Base-by-base conservation (phyloP, 2,888 invertebrate species). In the Gandaritis pyraliata region DNA sequence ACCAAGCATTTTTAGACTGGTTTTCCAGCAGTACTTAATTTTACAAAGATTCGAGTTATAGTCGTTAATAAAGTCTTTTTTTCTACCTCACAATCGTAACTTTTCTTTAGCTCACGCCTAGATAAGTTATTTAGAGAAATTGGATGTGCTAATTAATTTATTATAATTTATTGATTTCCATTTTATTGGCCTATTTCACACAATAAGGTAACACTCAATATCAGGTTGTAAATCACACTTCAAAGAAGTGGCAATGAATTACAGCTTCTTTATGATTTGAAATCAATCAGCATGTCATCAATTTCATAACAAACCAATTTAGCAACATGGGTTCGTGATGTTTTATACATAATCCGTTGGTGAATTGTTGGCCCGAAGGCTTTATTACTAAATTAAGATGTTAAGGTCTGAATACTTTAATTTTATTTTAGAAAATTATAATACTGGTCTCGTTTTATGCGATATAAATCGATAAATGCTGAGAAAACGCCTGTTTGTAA, bases 301-400 rank as follows among this genome's bases (percentile, higher is more conserved):
- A 65, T 62, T 57, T 65, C 52, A 49, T 65, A 65, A 65, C 56
- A 49, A 62, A 53, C 39, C 52, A 50, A 61, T 65, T 58, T 53
- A 56, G 57, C 50, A 55, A 54, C 54, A 57, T 54, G 60, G 51
- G 54, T 54, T 30, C 52, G 58, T 46, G 45, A 56, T 58, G 58
- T 58, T 56, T 57, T 57, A 61, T 55, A 59, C 33, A 61, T 62
- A 57, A 59, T 64, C 64, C 62, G 52, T 70, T 64, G 66, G 63
- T 61, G 64, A 69, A 70, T 69, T 68, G 69, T 59, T 61, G 66
- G 57, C 60, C 69, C 66, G 65, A 65, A 51, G 72, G 71, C 67
- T 57, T 71, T 68, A 70, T 69, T 57, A 64, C 66, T 71, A 65
- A 67, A 73, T 77, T 73, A 69, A 74, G 73, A 71, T 64, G 69